Evolutionary conservation across 2,113 vertebrate species (phyloP).

Genomic region (Perccottus glenii): DNA sequence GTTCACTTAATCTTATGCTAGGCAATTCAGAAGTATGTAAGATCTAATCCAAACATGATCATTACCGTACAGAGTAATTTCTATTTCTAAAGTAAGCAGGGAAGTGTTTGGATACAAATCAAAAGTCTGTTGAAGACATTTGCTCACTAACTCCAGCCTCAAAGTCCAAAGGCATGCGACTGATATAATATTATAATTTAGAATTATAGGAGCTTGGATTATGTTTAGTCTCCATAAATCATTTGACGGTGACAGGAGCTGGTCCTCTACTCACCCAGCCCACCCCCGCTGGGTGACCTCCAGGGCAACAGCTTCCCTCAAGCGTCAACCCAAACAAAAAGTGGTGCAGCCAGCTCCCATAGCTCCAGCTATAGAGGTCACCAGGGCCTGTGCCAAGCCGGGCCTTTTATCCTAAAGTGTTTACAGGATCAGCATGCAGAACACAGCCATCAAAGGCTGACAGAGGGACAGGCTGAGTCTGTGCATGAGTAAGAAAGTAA

Average conservation of each 20-base stretch:
- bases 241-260: constrained; percentile 69
- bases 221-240: constrained; percentile 73
- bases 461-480: constrained; percentile 1
- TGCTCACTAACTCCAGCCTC: constrained; percentile 37
- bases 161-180: constrained; percentile 17
- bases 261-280: constrained; percentile 57
- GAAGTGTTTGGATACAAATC: constrained; percentile 50
- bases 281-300: constrained; percentile 56
- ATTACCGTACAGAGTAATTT: constrained; percentile 38
- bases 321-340: constrained; percentile 64
- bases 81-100: constrained; percentile 28
- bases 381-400: constrained; percentile 34
- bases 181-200: constrained; percentile 31
- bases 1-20: constrained; percentile 48
- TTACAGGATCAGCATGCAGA: constrained; percentile 49
- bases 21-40: constrained; percentile 25
- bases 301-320: constrained; percentile 52
- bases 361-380: constrained; percentile 41
- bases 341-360: constrained; percentile 45
- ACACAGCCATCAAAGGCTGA: constrained; percentile 42
- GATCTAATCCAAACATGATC: constrained; percentile 46
- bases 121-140: constrained; percentile 46
- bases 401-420: constrained; percentile 55
- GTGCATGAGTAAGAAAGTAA: constrained; percentile 11
- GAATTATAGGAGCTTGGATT: constrained; percentile 64